phyloP scores from a whole-genome alignment of 2,888 invertebrate species.

The Calephelis perditalis region DNA sequence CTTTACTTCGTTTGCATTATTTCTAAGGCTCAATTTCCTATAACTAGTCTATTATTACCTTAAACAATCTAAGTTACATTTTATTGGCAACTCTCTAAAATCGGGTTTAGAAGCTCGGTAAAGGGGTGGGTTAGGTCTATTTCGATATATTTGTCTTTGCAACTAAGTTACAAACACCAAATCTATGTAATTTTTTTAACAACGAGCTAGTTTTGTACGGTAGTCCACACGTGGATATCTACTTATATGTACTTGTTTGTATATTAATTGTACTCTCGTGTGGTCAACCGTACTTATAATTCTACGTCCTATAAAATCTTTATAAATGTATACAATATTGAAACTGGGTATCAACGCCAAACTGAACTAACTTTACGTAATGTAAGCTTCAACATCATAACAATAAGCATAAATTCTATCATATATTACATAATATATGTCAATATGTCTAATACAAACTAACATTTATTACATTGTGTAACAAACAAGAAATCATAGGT shows the following conservation, averaged over 20 bases:
- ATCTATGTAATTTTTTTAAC: slow-evolving; percentile 52
- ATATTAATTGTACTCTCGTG: slow-evolving; percentile 20
- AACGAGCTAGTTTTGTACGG: slow-evolving; percentile 29
- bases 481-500: slow-evolving; percentile 16
- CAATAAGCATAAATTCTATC: slow-evolving; percentile 34
- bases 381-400: slow-evolving; percentile 46
- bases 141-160: slow-evolving; percentile 31
- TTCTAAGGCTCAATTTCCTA: slow-evolving; percentile 19
- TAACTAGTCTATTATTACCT: slow-evolving; percentile 30
- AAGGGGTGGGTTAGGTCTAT: slow-evolving; percentile 30
- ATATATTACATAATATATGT: slow-evolving; percentile 20
- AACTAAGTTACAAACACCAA: slow-evolving; percentile 51
- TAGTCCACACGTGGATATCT: slow-evolving; percentile 3
- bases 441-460: slow-evolving; percentile 21
- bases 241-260: slow-evolving; percentile 1
- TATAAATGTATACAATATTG: slow-evolving; percentile 71
- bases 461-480: slow-evolving; percentile 17
- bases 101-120: slow-evolving; percentile 61
- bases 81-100: slow-evolving; percentile 55
- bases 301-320: slow-evolving; percentile 56
- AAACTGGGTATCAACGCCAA: slow-evolving; percentile 51
- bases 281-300: slow-evolving; percentile 41
- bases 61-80: slow-evolving; percentile 36
- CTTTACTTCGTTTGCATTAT: slow-evolving; percentile 2
- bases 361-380: slow-evolving; percentile 44